Percentiles rank a stretch among this genome's conserved stretches.
These are phyloP conservation scores for Zelleria hepariella DNA, from an alignment of 2,888 invertebrate species.

Conservation along the genomic window DNA sequence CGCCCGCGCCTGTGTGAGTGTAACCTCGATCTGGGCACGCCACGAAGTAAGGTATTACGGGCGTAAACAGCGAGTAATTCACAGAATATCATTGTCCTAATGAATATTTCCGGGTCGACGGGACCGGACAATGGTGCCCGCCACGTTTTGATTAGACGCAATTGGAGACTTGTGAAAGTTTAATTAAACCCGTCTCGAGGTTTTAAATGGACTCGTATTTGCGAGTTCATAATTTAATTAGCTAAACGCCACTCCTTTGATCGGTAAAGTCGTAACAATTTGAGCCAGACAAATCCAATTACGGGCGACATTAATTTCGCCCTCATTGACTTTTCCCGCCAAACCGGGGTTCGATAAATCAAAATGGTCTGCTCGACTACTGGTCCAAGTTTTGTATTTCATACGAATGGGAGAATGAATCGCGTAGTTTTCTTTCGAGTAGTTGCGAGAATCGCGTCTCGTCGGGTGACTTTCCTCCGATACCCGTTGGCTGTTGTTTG, in stretches of 20 bases:
- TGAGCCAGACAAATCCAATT: background rate
- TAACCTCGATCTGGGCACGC: constrained; percentile 69
- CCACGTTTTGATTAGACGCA: background rate
- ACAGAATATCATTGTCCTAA: constrained; percentile 67
- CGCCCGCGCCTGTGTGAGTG: constrained; percentile 45
- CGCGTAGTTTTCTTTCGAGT: background rate
- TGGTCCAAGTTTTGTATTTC: background rate
- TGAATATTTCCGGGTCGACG: constrained; percentile 40
- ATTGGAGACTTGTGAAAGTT: background rate
- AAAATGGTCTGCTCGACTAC: background rate
- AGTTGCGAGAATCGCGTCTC: background rate
- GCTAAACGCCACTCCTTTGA: background rate
- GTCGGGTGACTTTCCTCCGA: background rate
- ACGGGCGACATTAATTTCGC: background rate
- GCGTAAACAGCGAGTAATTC: constrained; percentile 65
- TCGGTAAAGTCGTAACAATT: background rate
- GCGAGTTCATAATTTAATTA: background rate
- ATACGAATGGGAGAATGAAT: background rate
- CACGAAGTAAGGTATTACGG: constrained; percentile 54
- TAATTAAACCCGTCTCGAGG: background rate
- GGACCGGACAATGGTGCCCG: background rate
- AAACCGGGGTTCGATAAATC: background rate
- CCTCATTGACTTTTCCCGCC: background rate
- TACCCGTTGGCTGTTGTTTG: background rate
- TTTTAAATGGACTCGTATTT: background rate